Conservation (phyloP, 92 coral and sea anemone genomes). For the Nematostella vectensis region DNA sequence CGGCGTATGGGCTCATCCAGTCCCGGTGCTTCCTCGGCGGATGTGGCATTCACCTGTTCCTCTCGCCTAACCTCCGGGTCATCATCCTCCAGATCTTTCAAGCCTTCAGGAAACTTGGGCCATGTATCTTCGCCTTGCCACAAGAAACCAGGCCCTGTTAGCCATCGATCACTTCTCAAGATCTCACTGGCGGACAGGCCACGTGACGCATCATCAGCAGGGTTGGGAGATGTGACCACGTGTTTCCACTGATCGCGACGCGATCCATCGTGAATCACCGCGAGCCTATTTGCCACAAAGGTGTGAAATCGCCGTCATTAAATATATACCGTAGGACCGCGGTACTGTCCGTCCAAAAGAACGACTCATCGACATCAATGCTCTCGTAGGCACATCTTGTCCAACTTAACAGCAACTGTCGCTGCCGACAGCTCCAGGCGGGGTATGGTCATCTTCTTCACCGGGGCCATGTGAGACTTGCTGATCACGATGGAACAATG, state of each 20-base stretch:
- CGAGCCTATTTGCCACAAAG: constrained; percentile 24
- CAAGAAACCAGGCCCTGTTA: constrained; percentile 15
- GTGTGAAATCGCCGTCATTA: constrained; percentile 17
- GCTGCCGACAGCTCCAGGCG: constrained; percentile 32
- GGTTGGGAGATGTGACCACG: constrained; percentile 7
- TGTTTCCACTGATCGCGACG: constrained; percentile 15
- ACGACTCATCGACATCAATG: constrained; percentile 3
- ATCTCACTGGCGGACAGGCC: constrained; percentile 4
- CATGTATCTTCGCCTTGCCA: constrained; percentile 10
- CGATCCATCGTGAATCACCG: constrained; percentile 7
- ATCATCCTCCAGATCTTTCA: constrained; percentile 1
- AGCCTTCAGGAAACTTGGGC: constrained; percentile 10
- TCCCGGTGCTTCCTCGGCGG: neutral
- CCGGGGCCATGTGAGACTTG: constrained; percentile 17
- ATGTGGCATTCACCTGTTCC: constrained; percentile 1
- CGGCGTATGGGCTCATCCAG: neutral
- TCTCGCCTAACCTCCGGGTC: constrained; percentile 23
- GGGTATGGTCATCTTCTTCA: constrained; percentile 19
- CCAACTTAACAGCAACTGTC: constrained; percentile 7
- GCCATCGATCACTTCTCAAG: constrained; percentile 9
- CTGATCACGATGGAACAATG: constrained; percentile 25
- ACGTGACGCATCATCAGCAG: constrained; percentile 18
- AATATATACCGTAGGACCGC: constrained; percentile 18
- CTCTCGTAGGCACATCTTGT: constrained; percentile 18
- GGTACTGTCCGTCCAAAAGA: constrained; percentile 25